phyloP scores from a whole-genome alignment of 2,113 vertebrate genomes.

The Etheostoma spectabile region DNA sequence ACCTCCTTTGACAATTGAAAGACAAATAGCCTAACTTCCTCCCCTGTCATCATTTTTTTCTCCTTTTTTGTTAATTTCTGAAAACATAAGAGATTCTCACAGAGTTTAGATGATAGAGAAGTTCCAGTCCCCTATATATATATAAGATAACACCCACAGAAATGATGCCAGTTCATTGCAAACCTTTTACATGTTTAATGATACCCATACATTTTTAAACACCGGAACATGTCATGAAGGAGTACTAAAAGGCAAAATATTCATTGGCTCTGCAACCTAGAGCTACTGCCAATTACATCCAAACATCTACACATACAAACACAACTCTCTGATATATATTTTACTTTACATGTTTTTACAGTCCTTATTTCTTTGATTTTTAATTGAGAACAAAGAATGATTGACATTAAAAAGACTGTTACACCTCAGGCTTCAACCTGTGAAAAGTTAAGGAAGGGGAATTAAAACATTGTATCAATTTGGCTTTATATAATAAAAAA shows the following conservation, averaged over 20 bases:
- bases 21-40: neutral
- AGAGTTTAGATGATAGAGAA: neutral
- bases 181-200: constrained; percentile 65
- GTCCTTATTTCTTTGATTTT: constrained; percentile 2
- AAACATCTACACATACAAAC: constrained; percentile 60
- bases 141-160: neutral
- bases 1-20: neutral
- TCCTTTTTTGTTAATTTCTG: neutral
- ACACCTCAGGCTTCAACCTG: constrained; percentile 13
- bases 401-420: constrained; percentile 9
- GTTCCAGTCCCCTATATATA: neutral
- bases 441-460: constrained; percentile 2
- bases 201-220: constrained; percentile 53
- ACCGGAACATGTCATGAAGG: constrained; percentile 44
- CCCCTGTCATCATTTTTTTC: neutral
- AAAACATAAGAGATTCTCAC: constrained; percentile 1
- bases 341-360: constrained; percentile 58
- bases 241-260: constrained; percentile 48
- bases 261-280: constrained; percentile 30
- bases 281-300: constrained; percentile 38
- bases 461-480: neutral
- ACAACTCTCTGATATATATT: constrained; percentile 41
- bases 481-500: neutral
- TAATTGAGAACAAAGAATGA: constrained; percentile 1
- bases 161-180: constrained; percentile 32